Evolutionary conservation across 2,113 vertebrate genomes (phyloP), one percentile per base, ranked within the genome.

Genomic region (Dipodomys spectabilis): DNA sequence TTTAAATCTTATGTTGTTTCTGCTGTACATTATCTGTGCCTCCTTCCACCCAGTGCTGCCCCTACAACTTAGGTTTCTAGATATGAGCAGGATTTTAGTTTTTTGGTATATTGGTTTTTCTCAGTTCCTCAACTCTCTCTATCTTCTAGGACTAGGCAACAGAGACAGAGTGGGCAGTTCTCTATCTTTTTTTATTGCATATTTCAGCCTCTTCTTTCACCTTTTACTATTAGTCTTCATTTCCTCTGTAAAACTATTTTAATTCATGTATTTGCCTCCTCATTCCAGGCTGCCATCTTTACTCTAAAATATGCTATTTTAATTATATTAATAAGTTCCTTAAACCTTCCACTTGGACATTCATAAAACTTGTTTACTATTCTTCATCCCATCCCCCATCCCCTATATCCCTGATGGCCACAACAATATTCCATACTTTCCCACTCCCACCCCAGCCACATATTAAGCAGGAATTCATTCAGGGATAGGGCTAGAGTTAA

Each of bases 11-110:
- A 30, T 6, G 0, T n/a, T 2, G 2, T 13, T 45, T 49, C 65
- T 44, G 18, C 1, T 0, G 0, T 18, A 30, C 1, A n/a, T 25
- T 16, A 2, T 8, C 23, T 25, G 53, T 67, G 45, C 12, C 6
- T 30, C 44, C n/a, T 53, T n/a, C 22, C 27, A 11, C n/a, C n/a
- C 6, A 25, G 7, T 16, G 57, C 5, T n/a, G 28, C 18, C 68
- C 1, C 8, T 25, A 44, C 44, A 15, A 27, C 18, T 11, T 23
- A 30, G 28, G 53, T 20, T 75, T 32, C 69, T 39, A 16, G 2
- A 1, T 18, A 32, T 7, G 6, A 27, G 15, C 22, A 10, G 0
- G 39, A 39, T 39, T 28, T 32, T 27, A 27, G 2, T n/a, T 25
- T 20, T 23, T 11, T 7, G 32, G 3, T 81, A 27, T 35, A 30